phyloP scores from a whole-genome alignment of 2,888 invertebrate species.

The Spisula solida region DNA sequence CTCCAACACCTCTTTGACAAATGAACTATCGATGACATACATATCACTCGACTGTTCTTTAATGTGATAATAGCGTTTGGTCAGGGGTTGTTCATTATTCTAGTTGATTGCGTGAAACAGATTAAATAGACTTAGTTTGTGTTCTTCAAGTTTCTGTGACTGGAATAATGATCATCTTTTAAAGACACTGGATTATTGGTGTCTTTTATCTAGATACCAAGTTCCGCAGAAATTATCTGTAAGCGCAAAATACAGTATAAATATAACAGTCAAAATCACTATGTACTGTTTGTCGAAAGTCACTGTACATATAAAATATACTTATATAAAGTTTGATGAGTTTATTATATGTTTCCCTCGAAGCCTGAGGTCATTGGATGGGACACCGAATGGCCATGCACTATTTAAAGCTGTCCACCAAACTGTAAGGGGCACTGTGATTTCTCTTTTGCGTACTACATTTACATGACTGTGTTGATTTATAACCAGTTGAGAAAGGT shows the following conservation, averaged over 20 bases:
- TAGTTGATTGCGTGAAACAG: neutral
- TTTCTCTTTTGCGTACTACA: too few relatives aligned
- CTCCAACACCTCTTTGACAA: neutral
- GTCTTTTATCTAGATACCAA: neutral
- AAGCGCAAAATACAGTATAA: neutral
- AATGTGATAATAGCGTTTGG: neutral
- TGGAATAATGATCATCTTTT: neutral
- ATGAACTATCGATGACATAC: neutral
- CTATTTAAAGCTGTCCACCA: too few relatives aligned
- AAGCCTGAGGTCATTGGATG: too few relatives aligned
- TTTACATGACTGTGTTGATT: too few relatives aligned
- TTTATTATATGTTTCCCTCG: too few relatives aligned
- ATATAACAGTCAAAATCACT: too few relatives aligned
- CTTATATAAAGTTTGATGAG: too few relatives aligned
- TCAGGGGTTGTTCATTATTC: neutral
- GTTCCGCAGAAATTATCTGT: neutral
- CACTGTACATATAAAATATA: too few relatives aligned
- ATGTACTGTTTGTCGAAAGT: too few relatives aligned
- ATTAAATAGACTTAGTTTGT: neutral
- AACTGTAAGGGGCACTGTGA: too few relatives aligned
- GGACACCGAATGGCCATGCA: too few relatives aligned
- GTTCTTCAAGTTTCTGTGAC: neutral
- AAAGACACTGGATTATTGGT: neutral
- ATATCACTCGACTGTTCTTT: neutral
- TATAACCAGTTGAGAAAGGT: too few relatives aligned